Evolutionary conservation across 2,888 invertebrate species (phyloP).

Genomic region (Aphodius granarius): DNA sequence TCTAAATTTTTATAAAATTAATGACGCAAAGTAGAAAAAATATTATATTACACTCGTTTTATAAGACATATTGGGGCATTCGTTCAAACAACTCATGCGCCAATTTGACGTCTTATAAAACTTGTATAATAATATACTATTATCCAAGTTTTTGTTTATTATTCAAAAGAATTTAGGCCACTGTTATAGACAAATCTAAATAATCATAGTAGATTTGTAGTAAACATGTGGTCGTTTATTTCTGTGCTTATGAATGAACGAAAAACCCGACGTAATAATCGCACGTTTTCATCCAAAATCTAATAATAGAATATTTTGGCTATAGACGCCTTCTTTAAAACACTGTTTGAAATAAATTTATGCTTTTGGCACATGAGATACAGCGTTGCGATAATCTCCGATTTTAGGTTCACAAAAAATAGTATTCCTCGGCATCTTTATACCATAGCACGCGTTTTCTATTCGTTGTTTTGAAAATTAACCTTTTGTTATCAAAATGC

Average conservation of each 20-base stretch:
- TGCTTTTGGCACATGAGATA: not conserved
- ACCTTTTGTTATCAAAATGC: constrained; percentile 33
- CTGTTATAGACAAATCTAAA: too few relatives aligned
- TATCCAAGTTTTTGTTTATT: too few relatives aligned
- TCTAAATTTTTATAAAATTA: too few relatives aligned
- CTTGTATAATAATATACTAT: too few relatives aligned
- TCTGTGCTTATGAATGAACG: not conserved
- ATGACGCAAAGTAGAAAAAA: too few relatives aligned
- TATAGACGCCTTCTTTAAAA: not conserved
- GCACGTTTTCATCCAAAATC: not conserved
- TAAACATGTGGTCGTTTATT: not conserved
- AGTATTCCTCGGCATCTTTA: not conserved
- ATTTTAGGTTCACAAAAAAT: not conserved
- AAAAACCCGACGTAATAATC: not conserved
- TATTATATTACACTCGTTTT: too few relatives aligned
- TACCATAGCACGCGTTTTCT: not conserved
- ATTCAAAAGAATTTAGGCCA: too few relatives aligned
- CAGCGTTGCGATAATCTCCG: not conserved
- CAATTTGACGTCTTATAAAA: too few relatives aligned
- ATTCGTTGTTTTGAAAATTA: not conserved
- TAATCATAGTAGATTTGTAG: not conserved
- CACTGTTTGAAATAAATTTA: not conserved
- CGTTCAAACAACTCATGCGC: too few relatives aligned
- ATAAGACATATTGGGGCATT: too few relatives aligned
- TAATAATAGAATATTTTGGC: not conserved